Evolutionary conservation across 2,797 vertebrate genomes (phyloP).

Genomic region (Dendrocincla tyrannina): DNA sequence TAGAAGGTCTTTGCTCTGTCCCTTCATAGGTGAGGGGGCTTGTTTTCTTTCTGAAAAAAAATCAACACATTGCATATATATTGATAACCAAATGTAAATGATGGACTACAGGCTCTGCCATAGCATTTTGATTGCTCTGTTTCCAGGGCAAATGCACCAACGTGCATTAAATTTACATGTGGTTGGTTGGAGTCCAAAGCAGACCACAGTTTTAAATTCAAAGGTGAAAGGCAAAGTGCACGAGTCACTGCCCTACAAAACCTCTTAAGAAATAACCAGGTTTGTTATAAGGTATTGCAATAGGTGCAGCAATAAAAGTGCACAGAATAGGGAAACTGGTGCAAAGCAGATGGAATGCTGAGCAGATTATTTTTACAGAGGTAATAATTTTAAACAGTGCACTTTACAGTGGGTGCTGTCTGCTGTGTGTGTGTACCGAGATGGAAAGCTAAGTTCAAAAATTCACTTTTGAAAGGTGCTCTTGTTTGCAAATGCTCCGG

Average conservation of each 20-base stretch:
- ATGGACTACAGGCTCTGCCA: background rate
- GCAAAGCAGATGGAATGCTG: background rate
- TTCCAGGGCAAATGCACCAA: background rate
- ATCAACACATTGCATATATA: fast-evolving
- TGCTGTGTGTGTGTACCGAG: background rate
- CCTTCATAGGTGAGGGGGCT: background rate
- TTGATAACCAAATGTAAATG: background rate
- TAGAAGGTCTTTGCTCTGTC: background rate
- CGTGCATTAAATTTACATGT: background rate
- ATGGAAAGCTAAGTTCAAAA: background rate
- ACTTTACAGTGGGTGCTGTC: background rate
- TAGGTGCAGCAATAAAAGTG: background rate
- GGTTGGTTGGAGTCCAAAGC: background rate
- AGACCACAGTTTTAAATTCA: background rate
- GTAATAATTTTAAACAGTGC: background rate
- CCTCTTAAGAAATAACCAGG: background rate
- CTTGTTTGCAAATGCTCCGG: background rate
- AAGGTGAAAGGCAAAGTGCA: slow-evolving; percentile 11
- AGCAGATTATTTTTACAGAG: background rate
- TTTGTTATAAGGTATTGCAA: background rate
- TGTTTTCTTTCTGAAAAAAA: background rate
- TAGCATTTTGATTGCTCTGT: background rate
- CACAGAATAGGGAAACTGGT: background rate
- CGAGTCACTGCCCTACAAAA: background rate
- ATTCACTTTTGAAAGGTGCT: background rate